Base-by-base conservation (phyloP, 2,888 invertebrate species). In the Nemurella pictetii region DNA sequence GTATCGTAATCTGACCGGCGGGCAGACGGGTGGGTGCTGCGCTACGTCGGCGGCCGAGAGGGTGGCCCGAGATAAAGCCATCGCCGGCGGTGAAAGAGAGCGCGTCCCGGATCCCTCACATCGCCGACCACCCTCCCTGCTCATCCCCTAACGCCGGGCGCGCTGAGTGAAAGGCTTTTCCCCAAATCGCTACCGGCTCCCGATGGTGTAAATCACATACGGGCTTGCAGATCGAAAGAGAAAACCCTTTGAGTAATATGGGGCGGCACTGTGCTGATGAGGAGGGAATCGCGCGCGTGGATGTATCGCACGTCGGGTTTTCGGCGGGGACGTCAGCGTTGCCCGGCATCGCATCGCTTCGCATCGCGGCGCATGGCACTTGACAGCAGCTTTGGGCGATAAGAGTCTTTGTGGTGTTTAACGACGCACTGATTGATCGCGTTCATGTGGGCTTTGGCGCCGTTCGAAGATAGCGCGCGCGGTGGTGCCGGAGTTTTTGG, bases 131-230 rank as follows among this genome's bases (percentile, higher is more conserved):
- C 55, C 55, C 55, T 55, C 9, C 55, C 55, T 20, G 12, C 55
- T 12, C 35, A 35, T 35, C 35, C 35, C 35, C 5, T 55, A 55
- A n/a, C 12, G 55, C 35, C 5, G 35, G 4, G 12, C 15, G 15
- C 55, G 55, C 29, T 78, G 78, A 78, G 78, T 78, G 78, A 78
- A 78, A 78, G 78, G 78, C 78, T 29, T 78, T 55, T 55, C 55
- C n/a, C 55, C 25, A 78, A 30, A 29, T 78, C 28, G 78, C 78
- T 78, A 78, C 29, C 29, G 78, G 78, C 29, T 78, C 20, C 55
- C 55, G 55, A 55, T 55, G 55, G 3, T 55, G 55, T 12, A 55
- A 30, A 78, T 78, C 28, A n/a, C 78, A 78, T 78, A 78, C 78
- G 78, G 78, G 78, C 29, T 78, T 78, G 78, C 30, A 78, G 78